Percentiles rank a stretch among this genome's conserved stretches.
phyloP scores from a whole-genome alignment of 2,113 vertebrate genomes.

The Anseranas semipalmata region DNA sequence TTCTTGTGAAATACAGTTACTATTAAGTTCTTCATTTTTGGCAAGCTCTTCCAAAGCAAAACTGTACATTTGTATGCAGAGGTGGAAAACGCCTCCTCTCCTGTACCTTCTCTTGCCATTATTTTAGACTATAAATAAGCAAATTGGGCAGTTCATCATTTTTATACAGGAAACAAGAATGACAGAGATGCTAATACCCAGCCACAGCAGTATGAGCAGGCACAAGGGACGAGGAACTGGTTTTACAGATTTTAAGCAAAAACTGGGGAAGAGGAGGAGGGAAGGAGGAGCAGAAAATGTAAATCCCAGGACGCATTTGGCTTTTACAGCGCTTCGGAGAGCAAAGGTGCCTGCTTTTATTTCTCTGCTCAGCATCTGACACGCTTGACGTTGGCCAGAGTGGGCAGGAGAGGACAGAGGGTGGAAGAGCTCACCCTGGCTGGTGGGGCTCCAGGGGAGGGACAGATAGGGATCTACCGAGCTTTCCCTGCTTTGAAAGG shows the following conservation, averaged over 20 bases:
- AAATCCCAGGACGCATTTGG: background rate
- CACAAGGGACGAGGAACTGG: background rate
- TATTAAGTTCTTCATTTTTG: background rate
- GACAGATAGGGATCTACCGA: background rate
- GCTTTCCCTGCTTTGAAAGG: background rate
- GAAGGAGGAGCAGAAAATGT: background rate
- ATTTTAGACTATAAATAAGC: conserved; percentile 8
- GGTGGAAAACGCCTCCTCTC: background rate
- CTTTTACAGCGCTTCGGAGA: background rate
- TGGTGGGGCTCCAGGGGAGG: background rate
- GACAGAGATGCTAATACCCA: background rate
- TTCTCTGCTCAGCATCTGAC: background rate
- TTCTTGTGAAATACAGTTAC: background rate
- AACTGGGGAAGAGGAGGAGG: background rate
- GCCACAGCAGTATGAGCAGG: background rate
- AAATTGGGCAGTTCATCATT: background rate
- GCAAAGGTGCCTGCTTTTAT: background rate
- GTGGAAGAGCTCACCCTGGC: background rate
- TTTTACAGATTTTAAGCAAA: conserved; percentile 49
- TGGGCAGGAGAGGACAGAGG: background rate
- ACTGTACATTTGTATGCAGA: background rate
- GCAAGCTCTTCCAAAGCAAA: background rate
- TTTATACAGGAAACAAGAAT: conserved; percentile 7
- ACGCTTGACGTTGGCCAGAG: background rate
- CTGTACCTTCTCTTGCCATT: background rate